phyloP scores from a whole-genome alignment of 1,140 invertebrate species.

The Chironomus tepperi region DNA sequence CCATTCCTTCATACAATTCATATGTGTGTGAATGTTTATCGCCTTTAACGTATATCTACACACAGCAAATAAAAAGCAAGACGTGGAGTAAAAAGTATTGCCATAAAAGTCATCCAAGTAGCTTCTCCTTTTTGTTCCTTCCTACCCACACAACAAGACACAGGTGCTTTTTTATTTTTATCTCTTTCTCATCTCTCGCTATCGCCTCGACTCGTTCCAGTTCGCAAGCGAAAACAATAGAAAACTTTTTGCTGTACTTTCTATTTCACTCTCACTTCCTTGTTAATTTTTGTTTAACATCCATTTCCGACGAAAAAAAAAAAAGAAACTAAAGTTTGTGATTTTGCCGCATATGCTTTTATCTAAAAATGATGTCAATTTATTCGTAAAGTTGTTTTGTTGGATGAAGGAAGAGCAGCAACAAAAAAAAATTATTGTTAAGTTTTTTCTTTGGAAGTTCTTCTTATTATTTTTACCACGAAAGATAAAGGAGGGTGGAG shows the following conservation, averaged over 20 bases:
- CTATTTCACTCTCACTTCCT: not conserved
- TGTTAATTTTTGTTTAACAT: conserved; percentile 21
- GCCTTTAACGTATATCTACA: not conserved
- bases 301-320: not conserved
- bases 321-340: not conserved
- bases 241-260: not conserved
- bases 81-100: not conserved
- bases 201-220: too few species aligned
- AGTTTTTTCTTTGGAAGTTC: too few species aligned
- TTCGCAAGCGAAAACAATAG: not conserved
- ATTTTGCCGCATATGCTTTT: not conserved
- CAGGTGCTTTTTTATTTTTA: not conserved
- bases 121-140: too few species aligned
- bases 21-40: too few species aligned
- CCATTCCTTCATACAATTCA: too few species aligned
- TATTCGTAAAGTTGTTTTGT: not conserved
- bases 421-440: too few species aligned
- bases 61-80: not conserved
- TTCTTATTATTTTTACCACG: too few species aligned
- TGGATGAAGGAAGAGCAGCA: too few species aligned
- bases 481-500: too few species aligned
- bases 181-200: not conserved
- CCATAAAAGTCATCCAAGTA: not conserved
- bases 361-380: conserved; percentile 14
- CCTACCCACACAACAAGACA: not conserved